A percentile compares a stretch with the other conserved stretches of the same genome.
phyloP scores from a whole-genome alignment of 2,888 invertebrate genomes.

The Orchesella flavescens region DNA sequence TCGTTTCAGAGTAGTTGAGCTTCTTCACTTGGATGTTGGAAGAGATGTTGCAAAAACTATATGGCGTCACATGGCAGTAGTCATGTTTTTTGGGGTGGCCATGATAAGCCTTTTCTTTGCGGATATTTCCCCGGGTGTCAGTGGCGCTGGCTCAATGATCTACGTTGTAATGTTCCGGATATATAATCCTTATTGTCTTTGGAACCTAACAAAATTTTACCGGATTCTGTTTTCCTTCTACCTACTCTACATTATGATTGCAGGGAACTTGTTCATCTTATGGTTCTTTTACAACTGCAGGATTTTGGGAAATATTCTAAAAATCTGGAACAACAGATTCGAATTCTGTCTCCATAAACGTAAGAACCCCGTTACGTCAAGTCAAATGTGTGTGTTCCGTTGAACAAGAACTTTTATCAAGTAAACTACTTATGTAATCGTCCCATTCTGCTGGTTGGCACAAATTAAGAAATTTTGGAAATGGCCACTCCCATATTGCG shows the following conservation, averaged over 20 bases:
- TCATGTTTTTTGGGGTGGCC: not conserved
- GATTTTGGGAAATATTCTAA: slow-evolving; percentile 40
- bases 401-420: too few species aligned
- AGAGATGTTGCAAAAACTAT: slow-evolving; percentile 23
- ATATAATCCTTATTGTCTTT: not conserved
- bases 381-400: not conserved
- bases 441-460: too few species aligned
- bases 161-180: slow-evolving; percentile 9
- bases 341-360: slow-evolving; percentile 47
- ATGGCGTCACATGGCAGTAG: not conserved
- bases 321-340: slow-evolving; percentile 40
- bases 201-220: not conserved
- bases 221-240: not conserved
- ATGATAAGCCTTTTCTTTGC: not conserved
- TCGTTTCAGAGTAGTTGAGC: slow-evolving; percentile 34
- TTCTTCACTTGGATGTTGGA: slow-evolving; percentile 46
- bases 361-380: not conserved
- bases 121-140: not conserved
- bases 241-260: slow-evolving; percentile 12
- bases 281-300: slow-evolving; percentile 46
- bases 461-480: not conserved
- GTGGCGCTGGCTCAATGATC: slow-evolving; percentile 8
- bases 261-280: slow-evolving; percentile 27
- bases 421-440: too few species aligned
- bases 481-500: not conserved